A percentile compares a stretch with the other conserved stretches of the same genome.
Conservation (phyloP, 2,797 vertebrate genomes). For the Podargus strigoides region DNA sequence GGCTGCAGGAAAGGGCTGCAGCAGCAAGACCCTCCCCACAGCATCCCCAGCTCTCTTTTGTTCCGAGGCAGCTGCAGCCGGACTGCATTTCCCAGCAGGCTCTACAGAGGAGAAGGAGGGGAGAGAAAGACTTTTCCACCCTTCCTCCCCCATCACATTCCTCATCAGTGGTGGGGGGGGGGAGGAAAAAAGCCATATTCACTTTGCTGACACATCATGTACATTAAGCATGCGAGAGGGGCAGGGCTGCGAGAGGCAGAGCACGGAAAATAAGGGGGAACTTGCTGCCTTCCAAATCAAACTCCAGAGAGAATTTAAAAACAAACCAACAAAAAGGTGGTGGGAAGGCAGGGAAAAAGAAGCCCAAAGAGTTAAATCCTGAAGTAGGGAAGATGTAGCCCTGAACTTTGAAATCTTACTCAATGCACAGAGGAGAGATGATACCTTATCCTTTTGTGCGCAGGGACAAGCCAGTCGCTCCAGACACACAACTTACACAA, state of each 20-base stretch:
- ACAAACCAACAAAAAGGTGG: fast-evolving
- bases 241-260: background rate
- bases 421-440: background rate
- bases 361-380: background rate
- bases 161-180: background rate
- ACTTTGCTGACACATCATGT: background rate
- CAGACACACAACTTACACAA: background rate
- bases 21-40: background rate
- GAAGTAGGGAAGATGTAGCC: background rate
- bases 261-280: background rate
- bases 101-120: background rate
- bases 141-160: background rate
- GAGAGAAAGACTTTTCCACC: background rate
- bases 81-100: slow-evolving; percentile 53
- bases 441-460: background rate
- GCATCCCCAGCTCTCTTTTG: background rate
- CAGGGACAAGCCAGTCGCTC: background rate
- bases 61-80: background rate
- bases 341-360: fast-evolving
- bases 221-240: background rate
- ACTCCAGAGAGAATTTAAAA: background rate
- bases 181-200: fast-evolving
- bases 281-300: background rate
- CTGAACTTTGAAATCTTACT: background rate
- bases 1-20: background rate